Conservation (phyloP, 2,113 vertebrate genomes). For the Maccullochella peelii region DNA sequence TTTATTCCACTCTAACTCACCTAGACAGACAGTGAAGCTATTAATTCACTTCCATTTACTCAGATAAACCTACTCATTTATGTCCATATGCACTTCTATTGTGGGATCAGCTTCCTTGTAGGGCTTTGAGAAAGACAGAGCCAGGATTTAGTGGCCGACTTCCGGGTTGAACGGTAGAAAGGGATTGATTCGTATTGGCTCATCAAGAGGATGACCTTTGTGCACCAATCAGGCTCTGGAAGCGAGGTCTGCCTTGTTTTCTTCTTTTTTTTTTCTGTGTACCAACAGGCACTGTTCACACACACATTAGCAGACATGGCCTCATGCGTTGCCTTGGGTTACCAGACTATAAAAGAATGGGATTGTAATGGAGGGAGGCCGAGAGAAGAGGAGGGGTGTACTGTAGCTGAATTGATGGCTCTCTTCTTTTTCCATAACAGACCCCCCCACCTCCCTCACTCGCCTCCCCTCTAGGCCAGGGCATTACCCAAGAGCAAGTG, state of each 20-base stretch:
- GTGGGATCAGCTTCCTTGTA: conserved; percentile 1
- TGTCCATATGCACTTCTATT: neutral
- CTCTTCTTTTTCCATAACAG: conserved; percentile 15
- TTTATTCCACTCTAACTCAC: conserved; percentile 57
- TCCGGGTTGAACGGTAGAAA: conserved; percentile 3
- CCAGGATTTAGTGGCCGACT: conserved; percentile 22
- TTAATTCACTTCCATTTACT: conserved; percentile 32
- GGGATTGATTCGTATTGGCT: conserved; percentile 36
- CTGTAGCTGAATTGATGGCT: conserved; percentile 46
- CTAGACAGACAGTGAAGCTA: neutral
- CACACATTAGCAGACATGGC: conserved; percentile 65
- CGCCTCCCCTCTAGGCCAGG: neutral
- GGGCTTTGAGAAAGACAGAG: conserved; percentile 15
- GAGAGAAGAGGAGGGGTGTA: conserved; percentile 24
- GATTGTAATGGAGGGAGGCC: conserved; percentile 73
- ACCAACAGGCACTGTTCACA: conserved; percentile 56
- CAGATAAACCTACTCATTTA: neutral
- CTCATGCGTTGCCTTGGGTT: conserved; percentile 78
- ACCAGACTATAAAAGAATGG: conserved; percentile 77
- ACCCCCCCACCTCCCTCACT: neutral
- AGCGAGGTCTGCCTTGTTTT: conserved; percentile 51
- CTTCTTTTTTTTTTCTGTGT: conserved; percentile 34
- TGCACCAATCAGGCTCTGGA: conserved; percentile 53
- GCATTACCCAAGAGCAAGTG: conserved; percentile 58
- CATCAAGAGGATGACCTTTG: conserved; percentile 57